A percentile compares a stretch with the other conserved stretches of the same genome.
Conservation (phyloP, 2,113 vertebrate genomes). For the Otus sunia region DNA sequence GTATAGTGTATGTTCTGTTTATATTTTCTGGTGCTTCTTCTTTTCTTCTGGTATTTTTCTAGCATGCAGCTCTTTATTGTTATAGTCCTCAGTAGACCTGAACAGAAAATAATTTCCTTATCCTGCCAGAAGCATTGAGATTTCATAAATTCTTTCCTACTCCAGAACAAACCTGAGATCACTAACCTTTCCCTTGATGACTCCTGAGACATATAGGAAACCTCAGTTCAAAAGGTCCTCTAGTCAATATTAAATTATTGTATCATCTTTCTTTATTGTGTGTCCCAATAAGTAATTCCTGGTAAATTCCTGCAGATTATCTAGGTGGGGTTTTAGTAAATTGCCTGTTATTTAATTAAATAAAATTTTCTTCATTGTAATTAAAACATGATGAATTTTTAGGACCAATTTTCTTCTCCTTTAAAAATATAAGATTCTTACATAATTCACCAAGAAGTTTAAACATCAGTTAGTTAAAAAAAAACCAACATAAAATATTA, state of each 20-base stretch:
- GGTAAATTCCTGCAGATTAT: background rate
- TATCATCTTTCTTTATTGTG: background rate
- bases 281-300: background rate
- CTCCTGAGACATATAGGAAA: background rate
- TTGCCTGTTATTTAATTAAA: background rate
- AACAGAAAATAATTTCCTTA: background rate
- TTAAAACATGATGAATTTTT: background rate
- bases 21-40: background rate
- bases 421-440: background rate
- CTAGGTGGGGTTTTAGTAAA: background rate
- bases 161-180: background rate
- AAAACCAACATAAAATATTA: background rate
- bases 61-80: background rate
- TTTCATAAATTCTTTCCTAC: background rate
- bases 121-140: background rate
- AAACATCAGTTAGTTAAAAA: background rate
- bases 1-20: background rate
- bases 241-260: background rate
- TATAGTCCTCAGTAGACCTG: background rate
- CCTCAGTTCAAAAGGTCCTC: background rate
- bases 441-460: background rate
- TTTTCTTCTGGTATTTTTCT: background rate
- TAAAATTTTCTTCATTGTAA: background rate
- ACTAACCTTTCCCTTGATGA: background rate
- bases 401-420: background rate